Evolutionary conservation across 2,113 vertebrate species (phyloP).

Genomic region (Hippocampus abdominalis): DNA sequence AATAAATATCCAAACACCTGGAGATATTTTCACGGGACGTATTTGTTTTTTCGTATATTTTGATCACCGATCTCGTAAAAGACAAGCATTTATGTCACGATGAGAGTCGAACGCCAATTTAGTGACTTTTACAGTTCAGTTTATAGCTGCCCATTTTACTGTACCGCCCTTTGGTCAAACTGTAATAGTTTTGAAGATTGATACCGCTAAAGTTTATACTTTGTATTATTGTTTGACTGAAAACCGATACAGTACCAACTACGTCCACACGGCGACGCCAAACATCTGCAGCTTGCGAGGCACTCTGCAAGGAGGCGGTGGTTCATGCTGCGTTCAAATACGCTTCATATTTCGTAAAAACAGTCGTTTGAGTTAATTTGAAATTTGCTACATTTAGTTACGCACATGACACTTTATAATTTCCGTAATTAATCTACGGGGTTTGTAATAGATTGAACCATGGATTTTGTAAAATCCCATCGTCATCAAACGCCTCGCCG

Average conservation of each 20-base stretch:
- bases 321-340: background rate
- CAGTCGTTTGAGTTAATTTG: background rate
- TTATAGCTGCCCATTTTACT: no score
- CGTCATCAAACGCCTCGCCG: constrained; percentile 23
- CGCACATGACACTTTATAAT: no score
- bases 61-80: no score
- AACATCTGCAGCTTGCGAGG: background rate
- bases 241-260: background rate
- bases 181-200: no score
- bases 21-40: no score
- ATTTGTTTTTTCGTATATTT: no score
- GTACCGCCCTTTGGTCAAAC: background rate
- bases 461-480: constrained; percentile 18
- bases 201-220: no score
- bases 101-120: no score
- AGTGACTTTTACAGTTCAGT: no score
- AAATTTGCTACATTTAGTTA: background rate
- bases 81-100: no score
- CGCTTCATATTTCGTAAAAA: background rate
- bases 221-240: background rate
- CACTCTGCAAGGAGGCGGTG: background rate
- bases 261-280: constrained; percentile 48
- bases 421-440: background rate
- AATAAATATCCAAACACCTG: no score
- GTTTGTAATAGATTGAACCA: background rate